Base-by-base conservation (phyloP, 2,797 vertebrate species). In the Myotis pilosus region DNA sequence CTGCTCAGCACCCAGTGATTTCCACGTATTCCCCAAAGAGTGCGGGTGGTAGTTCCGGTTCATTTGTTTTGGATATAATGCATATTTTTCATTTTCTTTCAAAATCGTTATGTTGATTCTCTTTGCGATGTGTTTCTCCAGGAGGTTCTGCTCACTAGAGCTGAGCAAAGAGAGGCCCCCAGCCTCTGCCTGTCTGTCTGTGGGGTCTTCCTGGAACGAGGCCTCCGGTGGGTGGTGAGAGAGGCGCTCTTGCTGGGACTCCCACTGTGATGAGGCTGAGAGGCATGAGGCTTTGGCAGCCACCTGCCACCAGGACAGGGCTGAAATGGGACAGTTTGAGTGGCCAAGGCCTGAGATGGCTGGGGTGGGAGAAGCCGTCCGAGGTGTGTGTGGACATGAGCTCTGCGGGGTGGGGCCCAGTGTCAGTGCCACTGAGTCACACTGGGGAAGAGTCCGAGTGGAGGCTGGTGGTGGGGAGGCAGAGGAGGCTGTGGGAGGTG, bases 121-220 rank as follows among this genome's bases (percentile, higher is more conserved):
- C 16, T 75, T 71, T 75, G 51, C 84, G 38, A 97, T 17, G 36
- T 96, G 87, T 47, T 19, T 41, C 11, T 93, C 92, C 3, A 94
- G 17, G 11, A 41, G 8, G 5, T 88, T 76, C 25, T 79, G 79
- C 55, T 68, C 36, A 47, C 81, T 19, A 13, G 41, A 51, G 20
- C 20, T 72, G 23, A 91, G 30, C 33, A 85, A 62, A 9, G 49
- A 51, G 9, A 10, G 57, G 19, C 3, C 64, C 1, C 15, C 8
- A 33, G 30, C 25, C 44, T 69, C 62, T 38, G 22, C 6, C 22
- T 66, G 16, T 51, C 51, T 71, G 23, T 17, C 8, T 23, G 51
- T 19, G 11, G 20, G 6, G 16, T 51, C 23, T 55, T 6, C 60
- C 16, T 23, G 28, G 19, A 69, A n/a, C 2, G 36, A 69, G n/a